Evolutionary conservation across 2,797 vertebrate genomes (phyloP), one percentile per base, ranked within the genome.

Genomic region (Streptopelia turtur): DNA sequence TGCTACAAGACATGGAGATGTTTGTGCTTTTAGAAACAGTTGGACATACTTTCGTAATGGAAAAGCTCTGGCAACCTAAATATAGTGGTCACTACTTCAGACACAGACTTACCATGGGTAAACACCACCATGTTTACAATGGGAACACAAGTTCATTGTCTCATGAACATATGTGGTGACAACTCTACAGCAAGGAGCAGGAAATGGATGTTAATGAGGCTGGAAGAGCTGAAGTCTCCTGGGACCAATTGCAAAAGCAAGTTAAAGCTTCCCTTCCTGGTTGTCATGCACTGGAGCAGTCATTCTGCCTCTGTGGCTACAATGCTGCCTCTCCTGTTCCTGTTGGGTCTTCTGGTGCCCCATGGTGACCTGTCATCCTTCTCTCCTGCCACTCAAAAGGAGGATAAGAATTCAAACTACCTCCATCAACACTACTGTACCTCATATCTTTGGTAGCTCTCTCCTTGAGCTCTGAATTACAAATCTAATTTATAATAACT

Each of bases 151-250:
- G 47, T 70, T 90, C 63, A 70, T 87, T 89, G 63, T 95, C 81
- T 70, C 33, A 61, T 8, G 35, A 93, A 90, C 17, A 35, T 41
- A 70, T 63, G 81, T 37, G 43, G 83, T 87, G 86, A 94, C 90
- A 94, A 89, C 56, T 74, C 59, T 45, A 30, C 1, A 5, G 50
- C 70, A 84, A 77, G 56, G 52, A 87, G 35, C 39, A 92, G 77
- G 81, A 97, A 96, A 90, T 76, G 70, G 83, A 87, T n/a, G 59
- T 71, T 94, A 90, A 94, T 85, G 86, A 94, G 56, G 80, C 75
- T 94, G 88, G 45, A 96, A 94, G 90, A 95, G 59, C 20, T n/a
- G 43, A 93, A 90, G 59, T 56, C 86, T 89, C 88, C 77, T 66
- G 90, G 77, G 70, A 92, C 66, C 71, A 93, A 89, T 25, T 95